These are phyloP conservation scores for Perdita meconis DNA, from an alignment of 2,888 invertebrate genomes.

Conservation along the genomic window DNA sequence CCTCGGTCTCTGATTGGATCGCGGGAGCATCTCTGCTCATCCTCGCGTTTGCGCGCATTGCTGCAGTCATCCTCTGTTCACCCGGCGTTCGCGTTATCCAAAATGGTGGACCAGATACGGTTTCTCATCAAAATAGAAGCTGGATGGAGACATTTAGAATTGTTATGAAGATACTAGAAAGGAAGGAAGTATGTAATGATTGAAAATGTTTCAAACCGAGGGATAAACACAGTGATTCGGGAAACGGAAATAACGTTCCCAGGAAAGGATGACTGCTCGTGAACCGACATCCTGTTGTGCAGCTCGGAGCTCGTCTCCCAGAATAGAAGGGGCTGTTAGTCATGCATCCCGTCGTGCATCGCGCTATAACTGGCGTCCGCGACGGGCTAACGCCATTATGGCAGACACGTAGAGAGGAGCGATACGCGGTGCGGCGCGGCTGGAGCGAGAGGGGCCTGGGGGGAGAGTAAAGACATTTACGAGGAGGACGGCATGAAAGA, in stretches of 20 bases:
- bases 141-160: too few relatives aligned
- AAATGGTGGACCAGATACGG: conserved; percentile 78
- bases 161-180: too few relatives aligned
- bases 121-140: too few relatives aligned
- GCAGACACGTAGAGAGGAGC: conserved; percentile 73
- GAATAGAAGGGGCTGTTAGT: conserved; percentile 81
- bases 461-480: conserved; percentile 62
- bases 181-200: too few relatives aligned
- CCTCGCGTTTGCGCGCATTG: conserved; percentile 78
- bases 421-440: conserved; percentile 54
- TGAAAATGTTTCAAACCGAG: too few relatives aligned
- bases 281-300: conserved; percentile 61
- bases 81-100: conserved; percentile 66
- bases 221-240: too few relatives aligned
- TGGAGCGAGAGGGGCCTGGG: conserved; percentile 24
- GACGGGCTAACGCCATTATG: conserved; percentile 77
- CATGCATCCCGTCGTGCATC: conserved; percentile 82
- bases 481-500: conserved; percentile 42
- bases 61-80: conserved; percentile 51
- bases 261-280: neutral
- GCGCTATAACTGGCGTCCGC: conserved; percentile 79
- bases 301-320: conserved; percentile 75
- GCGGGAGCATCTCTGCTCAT: conserved; percentile 82
- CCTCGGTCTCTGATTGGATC: conserved; percentile 78
- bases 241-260: neutral